Base-by-base conservation (phyloP, 2,113 vertebrate species). In the Podilymbus podiceps region DNA sequence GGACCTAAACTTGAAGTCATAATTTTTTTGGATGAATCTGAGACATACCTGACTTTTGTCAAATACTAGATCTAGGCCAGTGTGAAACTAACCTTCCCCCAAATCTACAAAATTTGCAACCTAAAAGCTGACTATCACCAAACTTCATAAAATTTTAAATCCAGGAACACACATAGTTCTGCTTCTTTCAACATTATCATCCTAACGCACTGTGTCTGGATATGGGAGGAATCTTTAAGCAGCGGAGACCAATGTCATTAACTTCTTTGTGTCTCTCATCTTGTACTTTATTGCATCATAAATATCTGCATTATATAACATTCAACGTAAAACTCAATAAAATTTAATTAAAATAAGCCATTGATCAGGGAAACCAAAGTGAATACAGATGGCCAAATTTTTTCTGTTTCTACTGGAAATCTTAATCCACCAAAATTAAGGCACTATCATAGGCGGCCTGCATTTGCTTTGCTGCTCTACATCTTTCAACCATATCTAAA, bases 251-350 rank as follows among this genome's bases (percentile, higher is more conserved):
- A 0, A 40, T 58, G 79, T 72, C 6, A 60, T 96, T 77, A 83
- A 53, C 20, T 64, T 80, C 64, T 89, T 93, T 82, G 31, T 82
- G 50, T 90, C 53, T 88, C 28, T 5, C 28, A 40, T 76, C 22
- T 77, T 74, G 28, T 44, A 77, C n/a, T 88, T 94, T 92, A 88
- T 88, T 85, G 38, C 55, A 76, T 88, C 47, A 77, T 92, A 81
- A 88, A 74, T 77, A 73, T 40, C 38, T 76, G 6, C 12, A 58
- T 49, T 94, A 38, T 81, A 27, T 84, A 78, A 52, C 38, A 49
- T 35, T 77, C 20, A 68, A 16, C 75, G 27, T 76, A 91, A 85
- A 89, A 52, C 58, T 88, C 63, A 62, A 64, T 66, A 79, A 91
- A 88, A 81, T 55, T 58, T 90, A 21, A 68, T 87, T 72, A 75